Evolutionary conservation across 2,113 vertebrate species (phyloP).

Genomic region (Dasyornis broadbenti): DNA sequence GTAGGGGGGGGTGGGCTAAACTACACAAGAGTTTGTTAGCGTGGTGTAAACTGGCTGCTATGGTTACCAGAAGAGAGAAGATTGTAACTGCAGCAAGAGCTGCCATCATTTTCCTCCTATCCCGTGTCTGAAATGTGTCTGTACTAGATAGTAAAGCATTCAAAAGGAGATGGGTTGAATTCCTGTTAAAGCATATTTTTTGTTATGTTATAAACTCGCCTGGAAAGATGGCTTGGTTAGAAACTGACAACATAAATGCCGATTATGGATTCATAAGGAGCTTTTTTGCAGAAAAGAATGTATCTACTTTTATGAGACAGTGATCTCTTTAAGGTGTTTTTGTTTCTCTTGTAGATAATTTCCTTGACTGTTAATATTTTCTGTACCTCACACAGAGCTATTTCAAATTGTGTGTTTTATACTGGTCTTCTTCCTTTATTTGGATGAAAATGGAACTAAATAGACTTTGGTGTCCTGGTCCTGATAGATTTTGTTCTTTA

Average conservation of each 20-base stretch:
- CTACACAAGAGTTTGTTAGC: neutral
- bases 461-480: neutral
- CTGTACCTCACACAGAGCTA: neutral
- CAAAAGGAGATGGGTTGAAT: neutral
- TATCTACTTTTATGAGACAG: neutral
- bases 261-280: neutral
- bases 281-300: neutral
- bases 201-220: neutral
- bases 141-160: neutral
- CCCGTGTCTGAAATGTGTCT: neutral
- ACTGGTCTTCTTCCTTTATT: neutral
- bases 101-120: neutral
- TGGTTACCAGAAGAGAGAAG: neutral
- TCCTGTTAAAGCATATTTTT: neutral
- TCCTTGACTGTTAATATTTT: neutral
- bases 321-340: neutral
- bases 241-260: neutral
- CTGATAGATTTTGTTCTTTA: neutral
- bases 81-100: neutral
- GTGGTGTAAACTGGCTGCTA: neutral
- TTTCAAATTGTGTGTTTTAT: neutral
- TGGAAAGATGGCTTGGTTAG: neutral
- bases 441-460: neutral
- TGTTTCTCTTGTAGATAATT: neutral
- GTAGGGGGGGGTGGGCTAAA: neutral